Evolutionary conservation across 2,113 vertebrate genomes (phyloP).

Genomic region (Isichthys henryi): DNA sequence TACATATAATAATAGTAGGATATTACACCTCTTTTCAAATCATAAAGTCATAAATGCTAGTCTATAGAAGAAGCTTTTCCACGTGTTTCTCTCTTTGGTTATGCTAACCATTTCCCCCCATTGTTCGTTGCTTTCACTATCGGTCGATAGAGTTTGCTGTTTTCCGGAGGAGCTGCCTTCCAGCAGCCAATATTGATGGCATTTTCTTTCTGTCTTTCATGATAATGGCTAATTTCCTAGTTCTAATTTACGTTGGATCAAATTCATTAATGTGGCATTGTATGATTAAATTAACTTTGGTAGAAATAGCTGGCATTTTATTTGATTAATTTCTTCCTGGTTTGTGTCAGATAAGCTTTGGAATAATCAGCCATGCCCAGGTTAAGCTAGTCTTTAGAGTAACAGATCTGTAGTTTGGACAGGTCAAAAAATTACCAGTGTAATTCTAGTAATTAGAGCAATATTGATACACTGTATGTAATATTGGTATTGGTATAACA

Average conservation of each 20-base stretch:
- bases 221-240: background rate
- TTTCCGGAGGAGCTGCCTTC: background rate
- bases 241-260: background rate
- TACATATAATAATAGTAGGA: background rate
- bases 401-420: background rate
- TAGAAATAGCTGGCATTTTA: background rate
- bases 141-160: background rate
- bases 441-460: background rate
- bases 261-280: background rate
- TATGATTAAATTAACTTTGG: background rate
- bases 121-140: background rate
- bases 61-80: background rate
- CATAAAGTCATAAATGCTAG: background rate
- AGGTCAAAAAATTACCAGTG: background rate
- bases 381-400: background rate
- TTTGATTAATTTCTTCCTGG: conserved; percentile 1
- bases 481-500: background rate
- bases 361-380: background rate
- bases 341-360: background rate
- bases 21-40: background rate
- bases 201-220: background rate
- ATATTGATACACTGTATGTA: background rate
- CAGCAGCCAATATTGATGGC: background rate
- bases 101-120: background rate
- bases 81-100: background rate